phyloP scores from a whole-genome alignment of 2,797 vertebrate species.

The Apodemus agrarius region DNA sequence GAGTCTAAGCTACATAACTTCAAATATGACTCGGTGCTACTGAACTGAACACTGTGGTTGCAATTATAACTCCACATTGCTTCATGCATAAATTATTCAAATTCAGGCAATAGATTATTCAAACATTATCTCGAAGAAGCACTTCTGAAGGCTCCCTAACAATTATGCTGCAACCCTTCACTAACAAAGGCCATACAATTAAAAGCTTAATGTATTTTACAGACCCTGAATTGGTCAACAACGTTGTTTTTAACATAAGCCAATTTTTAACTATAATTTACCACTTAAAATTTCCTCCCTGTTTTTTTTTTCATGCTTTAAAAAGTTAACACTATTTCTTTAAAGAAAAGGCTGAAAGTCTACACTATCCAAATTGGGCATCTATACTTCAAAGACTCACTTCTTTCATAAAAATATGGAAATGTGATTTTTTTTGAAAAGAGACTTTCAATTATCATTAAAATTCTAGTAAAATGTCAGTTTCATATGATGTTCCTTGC shows the following conservation, averaged over 20 bases:
- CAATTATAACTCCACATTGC: constrained; percentile 85
- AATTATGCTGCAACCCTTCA: constrained; percentile 73
- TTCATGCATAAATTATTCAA: constrained; percentile 90
- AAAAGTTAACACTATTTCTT: constrained; percentile 9
- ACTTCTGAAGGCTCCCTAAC: constrained; percentile 85
- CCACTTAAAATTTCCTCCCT: constrained; percentile 50
- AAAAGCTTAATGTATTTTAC: constrained; percentile 74
- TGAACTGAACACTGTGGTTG: constrained; percentile 86
- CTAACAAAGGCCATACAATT: constrained; percentile 80
- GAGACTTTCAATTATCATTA: constrained; percentile 39
- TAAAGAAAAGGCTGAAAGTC: constrained; percentile 42
- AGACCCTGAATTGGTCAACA: constrained; percentile 66
- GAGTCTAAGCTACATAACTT: constrained; percentile 81
- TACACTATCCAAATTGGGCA: constrained; percentile 53
- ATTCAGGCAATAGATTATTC: constrained; percentile 87
- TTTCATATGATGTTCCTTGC: not conserved
- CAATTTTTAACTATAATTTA: constrained; percentile 60
- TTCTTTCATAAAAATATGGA: constrained; percentile 63
- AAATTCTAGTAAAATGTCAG: constrained; percentile 47
- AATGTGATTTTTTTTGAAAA: constrained; percentile 41
- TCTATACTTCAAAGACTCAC: constrained; percentile 47
- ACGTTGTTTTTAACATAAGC: constrained; percentile 77
- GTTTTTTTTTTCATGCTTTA: constrained; percentile 39
- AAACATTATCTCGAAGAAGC: constrained; percentile 87
- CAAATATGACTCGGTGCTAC: constrained; percentile 81